Percentiles rank a stretch among this genome's conserved stretches.
phyloP scores from a whole-genome alignment of 2,113 vertebrate genomes.

The Misgurnus anguillicaudatus region DNA sequence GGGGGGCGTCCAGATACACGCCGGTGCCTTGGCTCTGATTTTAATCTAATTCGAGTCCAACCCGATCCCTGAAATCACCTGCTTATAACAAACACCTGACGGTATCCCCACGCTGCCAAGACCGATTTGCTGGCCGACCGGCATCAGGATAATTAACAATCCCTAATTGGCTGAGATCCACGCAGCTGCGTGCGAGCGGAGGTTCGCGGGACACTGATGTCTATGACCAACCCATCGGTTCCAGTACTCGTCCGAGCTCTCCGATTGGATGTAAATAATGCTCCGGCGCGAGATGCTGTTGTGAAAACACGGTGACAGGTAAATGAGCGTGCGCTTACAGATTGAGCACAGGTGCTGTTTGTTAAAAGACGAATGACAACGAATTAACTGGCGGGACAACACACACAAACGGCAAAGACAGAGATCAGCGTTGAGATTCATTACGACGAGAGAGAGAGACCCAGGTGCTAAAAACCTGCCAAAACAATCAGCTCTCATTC shows the following conservation, averaged over 20 bases:
- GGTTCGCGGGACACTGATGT: neutral
- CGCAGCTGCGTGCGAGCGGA: conserved; percentile 10
- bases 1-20: conserved; percentile 7
- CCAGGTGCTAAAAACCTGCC: conserved; percentile 52
- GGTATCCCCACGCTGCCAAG: neutral
- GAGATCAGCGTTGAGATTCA: neutral
- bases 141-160: conserved; percentile 28
- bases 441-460: conserved; percentile 14
- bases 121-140: conserved; percentile 2
- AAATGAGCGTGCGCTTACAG: neutral
- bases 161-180: neutral
- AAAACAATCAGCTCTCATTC: conserved; percentile 49
- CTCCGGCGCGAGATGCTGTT: neutral
- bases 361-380: neutral
- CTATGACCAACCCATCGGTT: neutral
- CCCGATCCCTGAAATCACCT: conserved; percentile 28
- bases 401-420: neutral
- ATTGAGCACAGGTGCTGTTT: conserved; percentile 42
- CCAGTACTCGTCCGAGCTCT: neutral
- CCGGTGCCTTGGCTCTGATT: conserved; percentile 6
- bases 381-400: neutral
- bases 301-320: conserved; percentile 6
- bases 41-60: conserved; percentile 2
- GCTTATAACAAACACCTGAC: conserved; percentile 40
- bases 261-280: conserved; percentile 25